phyloP scores from a whole-genome alignment of 2,888 invertebrate genomes.

The Trissolcus japonicus region DNA sequence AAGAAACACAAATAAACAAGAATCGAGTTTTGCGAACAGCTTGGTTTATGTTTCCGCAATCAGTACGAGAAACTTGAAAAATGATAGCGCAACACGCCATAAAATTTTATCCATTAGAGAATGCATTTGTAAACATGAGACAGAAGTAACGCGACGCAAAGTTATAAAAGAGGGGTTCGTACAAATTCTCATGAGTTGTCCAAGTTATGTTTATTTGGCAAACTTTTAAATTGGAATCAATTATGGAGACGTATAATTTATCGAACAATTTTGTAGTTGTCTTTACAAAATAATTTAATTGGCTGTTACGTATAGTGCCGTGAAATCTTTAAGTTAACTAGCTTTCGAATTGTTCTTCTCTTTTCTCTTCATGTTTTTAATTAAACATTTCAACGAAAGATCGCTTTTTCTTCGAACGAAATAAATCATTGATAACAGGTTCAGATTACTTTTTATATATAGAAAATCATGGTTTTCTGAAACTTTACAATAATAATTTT shows the following conservation, averaged over 20 bases:
- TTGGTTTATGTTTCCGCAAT: slow-evolving; percentile 3
- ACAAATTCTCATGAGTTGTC: slow-evolving; percentile 30
- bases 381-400: no score
- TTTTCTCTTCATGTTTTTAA: background rate
- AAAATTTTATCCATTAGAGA: slow-evolving; percentile 20
- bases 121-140: slow-evolving; percentile 21
- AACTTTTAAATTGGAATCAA: slow-evolving; percentile 11
- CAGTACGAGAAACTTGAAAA: slow-evolving; percentile 5
- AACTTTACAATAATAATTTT: no score
- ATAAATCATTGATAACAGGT: background rate
- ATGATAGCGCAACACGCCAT: slow-evolving; percentile 9
- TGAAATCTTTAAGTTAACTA: background rate
- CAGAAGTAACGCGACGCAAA: slow-evolving; percentile 13
- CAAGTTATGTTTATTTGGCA: slow-evolving; percentile 22
- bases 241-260: slow-evolving; percentile 14
- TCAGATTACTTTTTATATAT: no score
- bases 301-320: background rate
- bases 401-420: background rate
- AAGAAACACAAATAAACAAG: background rate
- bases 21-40: background rate
- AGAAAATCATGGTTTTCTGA: no score
- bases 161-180: slow-evolving; percentile 10
- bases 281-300: no score
- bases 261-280: background rate
- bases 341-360: background rate